phyloP scores from a whole-genome alignment of 1,140 invertebrate species.

The Eupeodes corollae region DNA sequence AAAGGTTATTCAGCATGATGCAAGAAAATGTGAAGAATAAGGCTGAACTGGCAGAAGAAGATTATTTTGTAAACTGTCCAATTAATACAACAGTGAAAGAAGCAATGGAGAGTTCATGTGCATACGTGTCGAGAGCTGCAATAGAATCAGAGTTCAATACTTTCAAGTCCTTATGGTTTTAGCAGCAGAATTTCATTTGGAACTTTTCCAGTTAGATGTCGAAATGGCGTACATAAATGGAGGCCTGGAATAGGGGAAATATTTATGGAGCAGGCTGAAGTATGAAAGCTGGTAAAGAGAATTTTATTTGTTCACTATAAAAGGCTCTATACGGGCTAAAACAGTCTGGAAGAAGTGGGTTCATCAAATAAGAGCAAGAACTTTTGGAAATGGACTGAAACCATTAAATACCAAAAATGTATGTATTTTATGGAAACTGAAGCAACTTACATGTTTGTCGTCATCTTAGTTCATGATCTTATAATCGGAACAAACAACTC shows the following conservation, averaged over 20 bases:
- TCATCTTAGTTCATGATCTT: background rate
- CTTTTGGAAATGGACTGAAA: background rate
- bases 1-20: background rate
- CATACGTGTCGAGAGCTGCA: constrained; percentile 16
- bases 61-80: background rate
- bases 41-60: background rate
- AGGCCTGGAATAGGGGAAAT: constrained; percentile 22
- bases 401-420: background rate
- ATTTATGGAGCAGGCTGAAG: constrained; percentile 22
- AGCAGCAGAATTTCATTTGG: constrained; percentile 11
- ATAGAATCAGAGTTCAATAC: constrained; percentile 19
- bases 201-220: constrained; percentile 28
- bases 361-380: background rate
- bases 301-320: constrained; percentile 13
- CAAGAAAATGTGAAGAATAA: background rate
- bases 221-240: constrained; percentile 35
- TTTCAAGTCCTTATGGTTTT: constrained; percentile 18
- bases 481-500: background rate
- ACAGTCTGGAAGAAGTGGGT: constrained; percentile 35
- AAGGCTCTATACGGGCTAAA: constrained; percentile 37
- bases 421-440: background rate
- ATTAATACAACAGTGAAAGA: background rate
- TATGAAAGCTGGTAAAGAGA: constrained; percentile 10
- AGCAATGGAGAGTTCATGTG: background rate
- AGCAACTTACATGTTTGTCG: background rate